Conservation (phyloP, 1,140 invertebrate species). For the Danaus melanippus region DNA sequence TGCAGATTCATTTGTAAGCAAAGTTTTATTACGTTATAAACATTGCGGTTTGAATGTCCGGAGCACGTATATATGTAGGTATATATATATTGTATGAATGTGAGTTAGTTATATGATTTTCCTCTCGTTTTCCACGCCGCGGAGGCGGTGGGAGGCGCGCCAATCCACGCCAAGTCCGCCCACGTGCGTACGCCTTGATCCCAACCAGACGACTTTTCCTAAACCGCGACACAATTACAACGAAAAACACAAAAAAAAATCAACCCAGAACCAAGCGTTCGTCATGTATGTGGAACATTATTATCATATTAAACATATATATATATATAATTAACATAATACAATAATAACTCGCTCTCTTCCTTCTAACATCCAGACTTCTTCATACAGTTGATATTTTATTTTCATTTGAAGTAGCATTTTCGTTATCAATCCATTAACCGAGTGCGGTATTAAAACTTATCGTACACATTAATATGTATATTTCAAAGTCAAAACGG, state of each 20-base stretch:
- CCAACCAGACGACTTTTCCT: constrained; percentile 35
- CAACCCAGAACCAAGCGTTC: background rate
- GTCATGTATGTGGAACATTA: constrained; percentile 2
- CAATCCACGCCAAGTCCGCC: constrained; percentile 43
- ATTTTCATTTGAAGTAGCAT: too few relatives aligned
- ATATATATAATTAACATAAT: background rate
- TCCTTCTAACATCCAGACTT: constrained; percentile 3
- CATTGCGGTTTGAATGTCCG: background rate
- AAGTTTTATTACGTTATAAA: background rate
- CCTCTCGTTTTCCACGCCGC: constrained; percentile 50
- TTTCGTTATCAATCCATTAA: constrained; percentile 21
- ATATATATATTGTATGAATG: background rate
- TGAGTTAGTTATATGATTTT: constrained; percentile 29
- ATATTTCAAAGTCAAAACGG: constrained; percentile 30
- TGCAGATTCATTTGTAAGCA: background rate
- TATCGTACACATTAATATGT: constrained; percentile 36
- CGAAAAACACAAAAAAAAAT: constrained; percentile 25
- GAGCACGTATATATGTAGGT: background rate
- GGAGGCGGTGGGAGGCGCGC: constrained; percentile 55
- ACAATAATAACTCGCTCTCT: constrained; percentile 4
- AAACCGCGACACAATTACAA: constrained; percentile 29
- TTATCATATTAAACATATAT: constrained; percentile 4
- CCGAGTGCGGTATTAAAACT: constrained; percentile 18
- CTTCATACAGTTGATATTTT: constrained; percentile 15
- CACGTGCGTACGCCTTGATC: constrained; percentile 41